phyloP scores from a whole-genome alignment of 2,888 invertebrate species.

The Macrophya annulata region DNA sequence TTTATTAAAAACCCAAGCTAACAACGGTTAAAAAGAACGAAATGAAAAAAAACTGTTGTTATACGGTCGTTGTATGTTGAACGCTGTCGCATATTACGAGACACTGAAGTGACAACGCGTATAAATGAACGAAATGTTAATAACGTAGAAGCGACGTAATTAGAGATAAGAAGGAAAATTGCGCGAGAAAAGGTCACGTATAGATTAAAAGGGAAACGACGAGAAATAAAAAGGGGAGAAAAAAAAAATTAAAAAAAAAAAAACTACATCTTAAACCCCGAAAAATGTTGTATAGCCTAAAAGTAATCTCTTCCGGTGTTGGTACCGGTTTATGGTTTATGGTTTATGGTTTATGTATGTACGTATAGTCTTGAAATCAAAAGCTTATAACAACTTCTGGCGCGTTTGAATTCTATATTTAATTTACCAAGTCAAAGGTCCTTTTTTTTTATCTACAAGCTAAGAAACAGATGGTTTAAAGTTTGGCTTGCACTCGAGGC shows the following conservation, averaged over 20 bases:
- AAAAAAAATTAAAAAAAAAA: too few species aligned
- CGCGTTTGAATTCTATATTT: constrained; percentile 28
- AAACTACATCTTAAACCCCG: neutral
- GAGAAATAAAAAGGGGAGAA: neutral
- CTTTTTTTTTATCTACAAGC: constrained; percentile 17
- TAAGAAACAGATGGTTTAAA: constrained; percentile 23
- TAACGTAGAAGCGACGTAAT: neutral
- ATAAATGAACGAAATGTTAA: constrained; percentile 22
- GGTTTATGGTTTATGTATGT: neutral
- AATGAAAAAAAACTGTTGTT: neutral
- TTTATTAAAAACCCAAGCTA: neutral
- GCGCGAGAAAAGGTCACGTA: constrained; percentile 29
- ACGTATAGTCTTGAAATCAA: neutral
- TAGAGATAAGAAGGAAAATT: constrained; percentile 8
- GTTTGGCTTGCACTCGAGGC: constrained; percentile 29
- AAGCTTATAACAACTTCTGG: constrained; percentile 19
- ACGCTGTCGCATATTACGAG: constrained; percentile 21
- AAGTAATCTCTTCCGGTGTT: neutral
- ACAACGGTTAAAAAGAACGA: neutral
- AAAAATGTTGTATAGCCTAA: neutral
- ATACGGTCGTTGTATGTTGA: neutral
- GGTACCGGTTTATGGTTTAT: neutral
- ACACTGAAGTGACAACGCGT: neutral
- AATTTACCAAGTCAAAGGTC: constrained; percentile 31
- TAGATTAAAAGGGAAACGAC: constrained; percentile 22